These are phyloP conservation scores for Physocephala rufipes DNA, from an alignment of 2,888 invertebrate genomes.

Conservation along the genomic window DNA sequence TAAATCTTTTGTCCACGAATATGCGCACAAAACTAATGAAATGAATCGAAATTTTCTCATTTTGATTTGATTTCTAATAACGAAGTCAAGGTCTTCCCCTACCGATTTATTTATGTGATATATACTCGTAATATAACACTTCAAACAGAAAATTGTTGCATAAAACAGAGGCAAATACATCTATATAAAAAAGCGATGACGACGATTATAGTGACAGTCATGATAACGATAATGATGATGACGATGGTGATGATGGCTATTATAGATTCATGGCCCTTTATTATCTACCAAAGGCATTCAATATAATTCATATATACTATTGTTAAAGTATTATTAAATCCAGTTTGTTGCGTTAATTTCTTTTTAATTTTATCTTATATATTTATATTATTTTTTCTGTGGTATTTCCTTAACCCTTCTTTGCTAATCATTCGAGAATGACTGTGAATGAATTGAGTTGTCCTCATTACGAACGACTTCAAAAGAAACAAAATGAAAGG, in stretches of 20 bases:
- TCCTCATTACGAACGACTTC: no score
- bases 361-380: neutral
- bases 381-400: neutral
- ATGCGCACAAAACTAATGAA: no score
- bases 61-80: slow-evolving; percentile 18
- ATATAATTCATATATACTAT: no score
- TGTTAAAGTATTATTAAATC: neutral
- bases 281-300: neutral
- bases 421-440: no score
- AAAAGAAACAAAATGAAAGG: no score
- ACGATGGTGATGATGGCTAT: neutral
- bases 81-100: slow-evolving; percentile 2
- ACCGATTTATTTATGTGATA: no score
- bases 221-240: neutral
- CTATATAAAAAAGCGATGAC: slow-evolving; percentile 19
- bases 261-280: neutral
- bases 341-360: no score
- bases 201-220: neutral
- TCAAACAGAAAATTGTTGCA: no score
- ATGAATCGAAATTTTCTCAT: neutral
- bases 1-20: no score
- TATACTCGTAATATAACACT: no score
- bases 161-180: neutral
- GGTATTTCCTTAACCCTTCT: no score
- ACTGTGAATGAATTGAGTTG: no score